A percentile compares a stretch with the other conserved stretches of the same genome.
Evolutionary conservation across 2,797 vertebrate species (phyloP).

Genomic region (Lagodon rhomboides): DNA sequence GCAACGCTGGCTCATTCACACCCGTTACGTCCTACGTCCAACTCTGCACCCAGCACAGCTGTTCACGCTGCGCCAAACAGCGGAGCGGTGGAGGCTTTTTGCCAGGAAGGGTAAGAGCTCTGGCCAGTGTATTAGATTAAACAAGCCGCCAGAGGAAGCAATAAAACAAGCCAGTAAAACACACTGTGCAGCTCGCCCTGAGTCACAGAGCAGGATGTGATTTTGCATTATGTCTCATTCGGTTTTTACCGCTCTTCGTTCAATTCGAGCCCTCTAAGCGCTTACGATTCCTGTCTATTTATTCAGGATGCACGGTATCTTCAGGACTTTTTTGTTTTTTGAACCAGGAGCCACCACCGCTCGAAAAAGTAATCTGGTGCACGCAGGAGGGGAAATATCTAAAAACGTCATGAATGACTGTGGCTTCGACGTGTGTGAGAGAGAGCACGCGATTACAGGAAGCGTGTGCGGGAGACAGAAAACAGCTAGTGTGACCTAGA

Average conservation of each 20-base stretch:
- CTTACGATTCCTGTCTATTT: constrained; percentile 32
- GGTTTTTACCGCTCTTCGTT: constrained; percentile 48
- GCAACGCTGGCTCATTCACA: constrained; percentile 49
- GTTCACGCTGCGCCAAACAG: constrained; percentile 36
- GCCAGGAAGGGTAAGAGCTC: constrained; percentile 62
- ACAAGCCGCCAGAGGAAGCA: constrained; percentile 72
- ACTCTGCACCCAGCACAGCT: constrained; percentile 29
- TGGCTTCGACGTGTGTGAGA: constrained; percentile 47
- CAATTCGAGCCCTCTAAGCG: neutral
- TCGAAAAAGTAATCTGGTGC: too few relatives aligned
- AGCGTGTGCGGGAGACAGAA: constrained; percentile 43
- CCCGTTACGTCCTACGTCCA: constrained; percentile 24
- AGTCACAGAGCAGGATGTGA: constrained; percentile 53
- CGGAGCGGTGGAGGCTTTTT: constrained; percentile 31
- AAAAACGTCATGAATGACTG: constrained; percentile 33
- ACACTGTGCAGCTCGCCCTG: constrained; percentile 10
- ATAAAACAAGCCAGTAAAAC: constrained; percentile 72
- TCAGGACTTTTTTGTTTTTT: neutral
- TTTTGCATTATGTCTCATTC: constrained; percentile 54
- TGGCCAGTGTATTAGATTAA: constrained; percentile 66
- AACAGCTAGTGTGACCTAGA: constrained; percentile 78
- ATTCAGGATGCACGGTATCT: neutral
- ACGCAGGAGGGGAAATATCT: constrained; percentile 18
- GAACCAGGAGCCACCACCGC: neutral
- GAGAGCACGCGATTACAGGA: constrained; percentile 46